Evolutionary conservation across 2,113 vertebrate genomes (phyloP), one percentile per base, ranked within the genome.

Genomic region (Penelope pileata): DNA sequence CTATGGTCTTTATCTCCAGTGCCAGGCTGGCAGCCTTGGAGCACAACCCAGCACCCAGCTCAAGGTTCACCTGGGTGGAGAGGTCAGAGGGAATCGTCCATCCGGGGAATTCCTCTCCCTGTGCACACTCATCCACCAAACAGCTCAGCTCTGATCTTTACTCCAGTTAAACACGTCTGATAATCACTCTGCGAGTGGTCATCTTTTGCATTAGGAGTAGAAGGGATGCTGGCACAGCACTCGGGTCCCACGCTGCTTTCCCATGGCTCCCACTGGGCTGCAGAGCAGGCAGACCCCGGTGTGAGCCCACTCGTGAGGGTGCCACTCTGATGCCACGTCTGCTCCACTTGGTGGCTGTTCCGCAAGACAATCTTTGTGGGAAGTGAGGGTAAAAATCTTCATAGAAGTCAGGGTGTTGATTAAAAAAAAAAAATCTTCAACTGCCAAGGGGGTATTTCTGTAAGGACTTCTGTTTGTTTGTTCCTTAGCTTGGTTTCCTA

Each of bases 401-500:
- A 34, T 72, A 73, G 36, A 47, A 94, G 36, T 50, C 69, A 93
- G 94, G 53, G 62, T 96, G 92, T 93, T 96, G 79, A 93, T 94
- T 93, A 36, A 90, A 90, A 94, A 50, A 30, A 48, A 36, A 90
- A 81, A 62, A 8, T 1, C 8, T 67, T 78, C 43, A 43, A 0
- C 34, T 78, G 42, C 40, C 94, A 40, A 51, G 92, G 86, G 94
- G 84, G 23, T 78, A 72, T 93, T 93, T 91, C 95, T 93, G 73
- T 84, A 23, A 94, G 83, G 80, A 86, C 34, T 86, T 68, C 32
- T 96, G 91, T 95, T 96, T 94, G 95, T 96, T 96, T 96, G 91
- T 95, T 93, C 95, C 94, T 94, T 95, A 60, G 83, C 80, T 88
- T 72, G 92, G 94, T 81, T 95, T 95, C 95, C 95, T 94, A 95